These are phyloP conservation scores for Bombus impatiens DNA, from an alignment of 1,140 invertebrate genomes.

Conservation along the genomic window DNA sequence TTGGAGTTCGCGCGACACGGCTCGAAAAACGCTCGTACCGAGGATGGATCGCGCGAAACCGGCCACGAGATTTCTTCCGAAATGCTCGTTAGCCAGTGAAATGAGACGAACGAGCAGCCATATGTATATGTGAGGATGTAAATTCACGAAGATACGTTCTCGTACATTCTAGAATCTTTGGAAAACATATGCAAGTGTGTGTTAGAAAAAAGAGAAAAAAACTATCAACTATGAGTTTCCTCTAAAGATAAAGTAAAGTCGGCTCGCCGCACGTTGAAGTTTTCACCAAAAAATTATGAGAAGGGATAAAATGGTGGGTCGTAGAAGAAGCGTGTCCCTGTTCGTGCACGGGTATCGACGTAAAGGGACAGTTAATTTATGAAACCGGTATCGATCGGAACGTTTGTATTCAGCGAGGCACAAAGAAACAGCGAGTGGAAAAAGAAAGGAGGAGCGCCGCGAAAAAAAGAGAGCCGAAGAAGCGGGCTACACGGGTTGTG, in stretches of 20 bases:
- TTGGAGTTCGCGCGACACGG: not conserved
- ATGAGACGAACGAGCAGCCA: not conserved
- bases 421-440: slow-evolving; percentile 12
- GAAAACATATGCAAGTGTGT: not conserved
- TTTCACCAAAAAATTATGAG: not conserved
- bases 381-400: slow-evolving; percentile 62
- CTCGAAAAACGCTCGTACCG: not conserved
- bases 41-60: not conserved
- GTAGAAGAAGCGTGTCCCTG: not conserved
- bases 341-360: slow-evolving; percentile 21
- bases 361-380: slow-evolving; percentile 58
- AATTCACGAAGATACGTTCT: too few species aligned
- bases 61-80: not conserved
- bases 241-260: not conserved
- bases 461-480: not conserved
- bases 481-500: slow-evolving; percentile 28
- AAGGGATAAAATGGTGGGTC: not conserved
- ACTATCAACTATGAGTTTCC: too few species aligned
- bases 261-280: not conserved
- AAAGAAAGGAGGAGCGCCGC: not conserved
- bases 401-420: slow-evolving; percentile 49
- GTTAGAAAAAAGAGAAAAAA: not conserved
- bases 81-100: not conserved
- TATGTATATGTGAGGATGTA: not conserved
- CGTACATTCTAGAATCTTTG: not conserved